Evolutionary conservation across 2,113 vertebrate genomes (phyloP).

Genomic region (Patagioenas fasciata): DNA sequence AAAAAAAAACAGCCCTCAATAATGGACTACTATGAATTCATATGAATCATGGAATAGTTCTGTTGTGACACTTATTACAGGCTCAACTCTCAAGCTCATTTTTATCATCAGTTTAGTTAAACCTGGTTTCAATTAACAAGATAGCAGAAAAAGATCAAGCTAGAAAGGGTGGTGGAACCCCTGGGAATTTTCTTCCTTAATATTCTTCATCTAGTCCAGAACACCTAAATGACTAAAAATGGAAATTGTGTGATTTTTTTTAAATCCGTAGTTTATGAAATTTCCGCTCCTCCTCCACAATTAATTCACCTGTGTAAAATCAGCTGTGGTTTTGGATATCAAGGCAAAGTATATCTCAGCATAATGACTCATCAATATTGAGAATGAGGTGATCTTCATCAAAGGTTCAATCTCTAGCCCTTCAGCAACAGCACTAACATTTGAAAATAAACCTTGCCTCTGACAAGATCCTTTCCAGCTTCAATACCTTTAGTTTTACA

Average conservation of each 20-base stretch:
- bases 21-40: background rate
- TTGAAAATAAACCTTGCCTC: background rate
- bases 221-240: background rate
- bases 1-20: background rate
- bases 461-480: background rate
- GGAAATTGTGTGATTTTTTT: background rate
- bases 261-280: background rate
- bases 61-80: background rate
- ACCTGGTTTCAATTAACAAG: background rate
- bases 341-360: background rate
- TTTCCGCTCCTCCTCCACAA: background rate
- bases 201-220: background rate
- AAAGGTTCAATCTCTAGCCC: background rate
- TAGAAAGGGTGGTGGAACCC: background rate
- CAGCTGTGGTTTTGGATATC: background rate
- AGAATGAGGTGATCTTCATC: background rate
- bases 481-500: background rate
- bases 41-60: background rate
- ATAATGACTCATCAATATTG: background rate
- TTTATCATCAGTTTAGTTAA: conserved; percentile 26
- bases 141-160: background rate
- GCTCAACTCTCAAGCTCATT: background rate
- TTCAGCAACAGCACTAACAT: background rate
- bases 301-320: background rate
- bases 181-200: background rate